Conservation (phyloP, 1,140 invertebrate genomes). For the Sesamia nonagrioides region DNA sequence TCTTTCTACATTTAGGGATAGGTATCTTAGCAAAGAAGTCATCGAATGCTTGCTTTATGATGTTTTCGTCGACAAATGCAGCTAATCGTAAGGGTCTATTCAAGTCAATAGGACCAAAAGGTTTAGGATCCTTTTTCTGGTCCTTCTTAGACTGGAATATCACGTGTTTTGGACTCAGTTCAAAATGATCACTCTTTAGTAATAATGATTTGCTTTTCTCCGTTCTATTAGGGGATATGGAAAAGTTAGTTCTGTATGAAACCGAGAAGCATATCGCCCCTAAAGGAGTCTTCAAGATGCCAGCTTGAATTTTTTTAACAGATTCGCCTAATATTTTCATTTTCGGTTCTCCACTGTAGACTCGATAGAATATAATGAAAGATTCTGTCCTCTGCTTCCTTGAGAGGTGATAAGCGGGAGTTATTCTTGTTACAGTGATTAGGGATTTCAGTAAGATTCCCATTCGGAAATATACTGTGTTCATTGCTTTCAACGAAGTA, state of each 20-base stretch:
- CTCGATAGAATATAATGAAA: constrained; percentile 96
- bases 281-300: constrained; percentile 93
- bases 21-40: constrained; percentile 78
- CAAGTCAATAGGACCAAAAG: constrained; percentile 70
- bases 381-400: constrained; percentile 94
- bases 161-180: constrained; percentile 91
- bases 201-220: constrained; percentile 91
- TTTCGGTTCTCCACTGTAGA: constrained; percentile 95
- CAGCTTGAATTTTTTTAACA: constrained; percentile 93
- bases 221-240: constrained; percentile 94
- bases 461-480: constrained; percentile 96
- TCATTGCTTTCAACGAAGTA: constrained; percentile 91
- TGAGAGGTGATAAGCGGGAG: constrained; percentile 97
- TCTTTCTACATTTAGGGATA: constrained; percentile 66
- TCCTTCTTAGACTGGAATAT: constrained; percentile 86
- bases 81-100: constrained; percentile 78
- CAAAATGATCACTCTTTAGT: constrained; percentile 97
- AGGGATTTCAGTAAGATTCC: constrained; percentile 96
- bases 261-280: constrained; percentile 94
- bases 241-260: constrained; percentile 95
- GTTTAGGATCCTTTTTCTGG: constrained; percentile 68
- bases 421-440: constrained; percentile 95
- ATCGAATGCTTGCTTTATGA: constrained; percentile 69
- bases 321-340: constrained; percentile 91
- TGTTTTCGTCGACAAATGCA: constrained; percentile 77